Base-by-base conservation (phyloP, 1,140 invertebrate genomes). In the Trichonephila clavata region DNA sequence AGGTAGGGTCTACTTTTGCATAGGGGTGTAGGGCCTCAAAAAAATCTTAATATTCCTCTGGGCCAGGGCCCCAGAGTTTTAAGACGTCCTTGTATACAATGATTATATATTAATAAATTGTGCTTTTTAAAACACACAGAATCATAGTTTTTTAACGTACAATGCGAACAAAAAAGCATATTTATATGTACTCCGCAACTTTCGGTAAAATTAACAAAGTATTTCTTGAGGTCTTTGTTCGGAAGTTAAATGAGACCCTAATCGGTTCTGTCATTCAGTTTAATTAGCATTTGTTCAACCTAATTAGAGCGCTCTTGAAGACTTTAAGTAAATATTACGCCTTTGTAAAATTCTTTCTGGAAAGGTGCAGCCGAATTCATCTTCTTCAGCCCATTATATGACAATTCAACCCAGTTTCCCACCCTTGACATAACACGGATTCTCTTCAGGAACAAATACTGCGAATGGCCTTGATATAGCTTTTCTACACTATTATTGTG, bases 381-480 rank as follows among this genome's bases (percentile, higher is more conserved):
- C 65, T 27, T 77, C 68, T 32, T 77, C 68, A 77, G 27, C 68
- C 24, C 68, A 77, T 77, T 39, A 77, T 77, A 77, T 77, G 68
- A 77, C 68, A 77, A 77, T 77, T 77, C 68, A 77, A 77, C 68
- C 68, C 68, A 77, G 27, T 77, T 77, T 77, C 68, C 68, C 68
- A 77, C 68, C 68, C 68, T 77, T 77, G 68, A 77, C 68, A 77
- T 77, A 77, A 27, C 68, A 77, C 68, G 68, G 68, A 77, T 77
- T 77, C 68, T 77, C 68, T 77, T 32, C 16, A 77, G 68, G 27
- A 77, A 77, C 60, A 77, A 27, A 27, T 27, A 18, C 68, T 77
- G 27, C 6, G 68, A 77, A 77, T 77, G 68, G 68, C 68, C 68
- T 77, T 77, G 68, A 77, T 32, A 32, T 77, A 77, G 68, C 68